Evolutionary conservation across 2,797 vertebrate species (phyloP).

Genomic region (Coreius guichenoti): DNA sequence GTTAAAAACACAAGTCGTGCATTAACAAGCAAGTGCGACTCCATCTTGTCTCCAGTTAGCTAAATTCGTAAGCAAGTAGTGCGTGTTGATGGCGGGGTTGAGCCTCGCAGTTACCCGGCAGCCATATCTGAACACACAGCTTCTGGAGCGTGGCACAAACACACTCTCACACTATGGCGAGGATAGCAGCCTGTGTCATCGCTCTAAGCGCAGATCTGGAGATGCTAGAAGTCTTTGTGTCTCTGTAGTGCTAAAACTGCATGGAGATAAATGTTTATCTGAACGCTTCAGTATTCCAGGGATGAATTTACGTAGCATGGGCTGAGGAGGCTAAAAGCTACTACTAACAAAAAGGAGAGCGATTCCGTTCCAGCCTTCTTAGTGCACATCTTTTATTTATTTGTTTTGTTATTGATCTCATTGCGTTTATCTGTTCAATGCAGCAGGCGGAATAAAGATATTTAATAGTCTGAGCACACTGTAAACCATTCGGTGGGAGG

Average conservation of each 20-base stretch:
- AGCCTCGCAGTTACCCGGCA: constrained; percentile 56
- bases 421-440: constrained; percentile 73
- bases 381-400: constrained; percentile 76
- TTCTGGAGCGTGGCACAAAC: constrained; percentile 49
- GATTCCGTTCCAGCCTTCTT: constrained; percentile 56
- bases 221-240: constrained; percentile 42
- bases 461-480: constrained; percentile 73
- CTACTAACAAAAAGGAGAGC: constrained; percentile 70
- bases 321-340: constrained; percentile 58
- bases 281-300: constrained; percentile 56
- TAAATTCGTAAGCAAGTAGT: constrained; percentile 46
- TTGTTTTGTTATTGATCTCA: constrained; percentile 81
- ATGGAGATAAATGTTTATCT: constrained; percentile 54
- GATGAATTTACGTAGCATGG: constrained; percentile 56
- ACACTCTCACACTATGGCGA: constrained; percentile 35
- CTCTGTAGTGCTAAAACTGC: constrained; percentile 41
- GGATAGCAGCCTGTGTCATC: not conserved
- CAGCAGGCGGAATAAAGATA: constrained; percentile 73
- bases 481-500: constrained; percentile 73
- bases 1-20: constrained; percentile 37
- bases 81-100: constrained; percentile 34
- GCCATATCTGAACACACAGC: constrained; percentile 49
- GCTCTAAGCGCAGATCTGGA: constrained; percentile 36
- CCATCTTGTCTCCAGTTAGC: constrained; percentile 44
- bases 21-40: constrained; percentile 42